A percentile compares a stretch with the other conserved stretches of the same genome.
These are phyloP conservation scores for Pagrus major DNA, from an alignment of 2,113 vertebrate genomes.

Conservation along the genomic window DNA sequence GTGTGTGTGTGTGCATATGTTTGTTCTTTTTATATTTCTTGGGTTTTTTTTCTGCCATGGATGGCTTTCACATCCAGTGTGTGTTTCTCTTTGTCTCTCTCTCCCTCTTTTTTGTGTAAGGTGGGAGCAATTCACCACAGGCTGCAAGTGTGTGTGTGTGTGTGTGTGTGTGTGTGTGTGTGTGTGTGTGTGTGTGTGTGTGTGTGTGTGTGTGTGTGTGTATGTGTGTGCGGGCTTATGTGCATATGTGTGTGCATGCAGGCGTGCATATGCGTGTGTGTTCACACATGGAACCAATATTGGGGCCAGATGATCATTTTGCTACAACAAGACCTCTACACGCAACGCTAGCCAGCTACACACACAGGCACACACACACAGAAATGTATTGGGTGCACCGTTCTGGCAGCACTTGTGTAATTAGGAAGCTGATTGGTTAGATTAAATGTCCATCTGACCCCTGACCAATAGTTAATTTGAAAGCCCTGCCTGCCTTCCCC, in stretches of 20 bases:
- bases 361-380: conserved; percentile 54
- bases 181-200: conserved; percentile 52
- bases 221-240: conserved; percentile 8
- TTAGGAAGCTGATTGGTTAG: conserved; percentile 85
- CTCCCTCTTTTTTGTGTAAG: conserved; percentile 55
- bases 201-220: conserved; percentile 23
- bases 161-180: no score
- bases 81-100: conserved; percentile 39
- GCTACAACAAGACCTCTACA: conserved; percentile 83
- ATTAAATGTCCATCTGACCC: conserved; percentile 85
- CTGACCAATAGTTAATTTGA: conserved; percentile 83
- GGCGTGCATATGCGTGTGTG: conserved; percentile 42
- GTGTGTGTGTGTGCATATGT: conserved; percentile 13
- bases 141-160: conserved; percentile 21
- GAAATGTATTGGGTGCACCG: conserved; percentile 51
- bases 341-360: conserved; percentile 72
- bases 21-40: conserved; percentile 54
- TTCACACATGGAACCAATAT: conserved; percentile 83
- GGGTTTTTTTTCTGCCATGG: conserved; percentile 38
- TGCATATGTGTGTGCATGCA: background rate
- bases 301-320: conserved; percentile 82
- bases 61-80: conserved; percentile 50
- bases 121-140: conserved; percentile 65
- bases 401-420: conserved; percentile 81
- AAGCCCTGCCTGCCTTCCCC: conserved; percentile 65